Percentiles rank a stretch among this genome's conserved stretches.
Evolutionary conservation across 1,140 invertebrate genomes (phyloP).

Genomic region (Drosophila athabasca): DNA sequence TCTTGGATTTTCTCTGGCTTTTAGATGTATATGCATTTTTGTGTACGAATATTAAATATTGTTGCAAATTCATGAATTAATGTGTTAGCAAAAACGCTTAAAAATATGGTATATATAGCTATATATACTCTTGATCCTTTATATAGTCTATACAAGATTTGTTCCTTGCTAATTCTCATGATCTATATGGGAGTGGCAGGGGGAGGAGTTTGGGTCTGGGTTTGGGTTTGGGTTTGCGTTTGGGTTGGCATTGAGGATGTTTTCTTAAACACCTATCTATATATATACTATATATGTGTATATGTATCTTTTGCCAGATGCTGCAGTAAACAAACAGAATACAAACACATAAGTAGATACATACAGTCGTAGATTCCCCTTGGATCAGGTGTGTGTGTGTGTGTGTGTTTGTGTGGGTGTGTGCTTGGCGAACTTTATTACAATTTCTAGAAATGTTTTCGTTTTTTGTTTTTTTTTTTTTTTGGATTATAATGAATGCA

Average conservation of each 20-base stretch:
- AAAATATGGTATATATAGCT: slow-evolving; percentile 27
- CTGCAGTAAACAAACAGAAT: background rate
- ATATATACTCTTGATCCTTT: slow-evolving; percentile 48
- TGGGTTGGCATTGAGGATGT: background rate
- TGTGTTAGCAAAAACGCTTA: slow-evolving; percentile 77
- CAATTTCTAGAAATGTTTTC: slow-evolving; percentile 21
- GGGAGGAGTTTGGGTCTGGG: background rate
- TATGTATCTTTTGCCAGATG: slow-evolving; percentile 1
- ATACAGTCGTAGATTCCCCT: background rate
- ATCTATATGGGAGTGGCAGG: slow-evolving; percentile 3
- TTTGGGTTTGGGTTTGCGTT: background rate
- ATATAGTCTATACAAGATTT: slow-evolving; percentile 42
- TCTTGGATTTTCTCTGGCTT: slow-evolving; percentile 6
- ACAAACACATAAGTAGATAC: background rate
- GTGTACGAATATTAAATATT: slow-evolving; percentile 55
- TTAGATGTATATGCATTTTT: slow-evolving; percentile 32
- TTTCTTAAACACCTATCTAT: slow-evolving; percentile 35
- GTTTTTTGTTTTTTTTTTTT: slow-evolving; percentile 1
- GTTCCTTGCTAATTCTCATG: slow-evolving; percentile 34
- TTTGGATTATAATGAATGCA: background rate
- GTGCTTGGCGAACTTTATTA: slow-evolving; percentile 16
- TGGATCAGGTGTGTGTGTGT: background rate
- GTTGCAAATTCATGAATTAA: slow-evolving; percentile 65
- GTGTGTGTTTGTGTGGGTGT: slow-evolving; percentile 1
- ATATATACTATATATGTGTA: slow-evolving; percentile 7